phyloP scores from a whole-genome alignment of 2,888 invertebrate genomes.

The Dasysyrphus albostriatus region DNA sequence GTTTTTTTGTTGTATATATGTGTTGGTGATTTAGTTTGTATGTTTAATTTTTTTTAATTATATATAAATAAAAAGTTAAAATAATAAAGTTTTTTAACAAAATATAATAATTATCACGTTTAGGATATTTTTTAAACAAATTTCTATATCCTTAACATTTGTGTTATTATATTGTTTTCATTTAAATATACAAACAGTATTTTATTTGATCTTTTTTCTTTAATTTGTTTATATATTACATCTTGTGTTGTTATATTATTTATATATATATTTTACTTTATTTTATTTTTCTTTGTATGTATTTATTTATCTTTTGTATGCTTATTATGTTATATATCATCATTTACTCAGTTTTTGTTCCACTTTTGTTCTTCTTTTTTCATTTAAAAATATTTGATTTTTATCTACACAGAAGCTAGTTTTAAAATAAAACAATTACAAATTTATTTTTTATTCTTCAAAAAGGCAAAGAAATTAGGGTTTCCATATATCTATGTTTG shows the following conservation, averaged over 20 bases:
- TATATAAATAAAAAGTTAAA: constrained; percentile 48
- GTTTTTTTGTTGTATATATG: constrained; percentile 31
- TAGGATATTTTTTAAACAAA: constrained; percentile 80
- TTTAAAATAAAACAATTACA: constrained; percentile 37
- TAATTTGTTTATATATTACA: constrained; percentile 20
- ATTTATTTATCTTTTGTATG: constrained; percentile 5
- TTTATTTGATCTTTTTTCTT: constrained; percentile 21
- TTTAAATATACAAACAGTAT: constrained; percentile 51
- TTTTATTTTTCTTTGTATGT: background rate
- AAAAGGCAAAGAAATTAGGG: constrained; percentile 45
- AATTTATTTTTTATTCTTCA: constrained; percentile 25
- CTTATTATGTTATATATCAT: constrained; percentile 19
- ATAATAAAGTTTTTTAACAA: constrained; percentile 46
- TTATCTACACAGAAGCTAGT: constrained; percentile 58
- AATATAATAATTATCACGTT: constrained; percentile 63
- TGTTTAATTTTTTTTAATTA: constrained; percentile 42
- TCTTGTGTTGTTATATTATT: constrained; percentile 23
- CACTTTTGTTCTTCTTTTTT: constrained; percentile 51
- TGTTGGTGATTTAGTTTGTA: constrained; percentile 27
- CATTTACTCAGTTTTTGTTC: constrained; percentile 65
- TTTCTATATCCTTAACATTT: constrained; percentile 78
- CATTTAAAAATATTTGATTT: constrained; percentile 39
- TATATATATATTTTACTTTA: constrained; percentile 5
- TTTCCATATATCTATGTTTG: constrained; percentile 14
- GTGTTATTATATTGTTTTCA: constrained; percentile 37